Base-by-base conservation (phyloP, 1,140 invertebrate species). In the Sarcophaga peregrina region DNA sequence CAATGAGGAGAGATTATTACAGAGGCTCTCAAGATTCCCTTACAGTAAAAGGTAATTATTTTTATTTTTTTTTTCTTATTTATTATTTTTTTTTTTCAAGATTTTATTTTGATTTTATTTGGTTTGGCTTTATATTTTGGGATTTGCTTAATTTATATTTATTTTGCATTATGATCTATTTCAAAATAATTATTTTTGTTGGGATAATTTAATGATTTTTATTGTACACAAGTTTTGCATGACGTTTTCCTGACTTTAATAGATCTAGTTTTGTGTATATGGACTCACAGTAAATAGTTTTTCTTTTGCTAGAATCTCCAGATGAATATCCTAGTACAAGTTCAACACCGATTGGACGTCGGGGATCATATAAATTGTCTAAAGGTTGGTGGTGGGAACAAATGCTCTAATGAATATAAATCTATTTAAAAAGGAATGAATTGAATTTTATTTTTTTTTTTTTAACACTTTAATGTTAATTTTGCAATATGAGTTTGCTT, bases 1-100 rank as follows among this genome's bases (percentile, higher is more conserved):
- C 94, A 84, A 95, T 96, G 94, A 94, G 95, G 92, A 93, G 95
- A 91, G 95, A 96, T 92, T 96, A 95, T 93, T 96, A 96, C 92
- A 93, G 95, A 91, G 95, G 95, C 87, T 96, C 95, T 82, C 95
- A 96, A 92, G 95, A 96, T 92, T 96, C 95, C 91, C 92, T 96
- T 84, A 95, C 95, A 86, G 93, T 93, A 83, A 91, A 93, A 89
- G 92, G 91, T 90, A 91, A 91, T 85, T 91, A 92, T 86, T 88
- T 88, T 17, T 46, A 46, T 82, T 76, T 50, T 50, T n/a, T 78
- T 78, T 25, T 48, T 78, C 50, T 78, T 13, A 50, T 78, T 20
- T 78, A 17, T 78, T 76, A 11, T 47, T 78, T 8, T 78, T 52
- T 52, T 50, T 48, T 47, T 48, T 52, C 20, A 9, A 20, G 0